Base-by-base conservation (phyloP, 2,113 vertebrate genomes). In the Paradoxurus hermaphroditus region DNA sequence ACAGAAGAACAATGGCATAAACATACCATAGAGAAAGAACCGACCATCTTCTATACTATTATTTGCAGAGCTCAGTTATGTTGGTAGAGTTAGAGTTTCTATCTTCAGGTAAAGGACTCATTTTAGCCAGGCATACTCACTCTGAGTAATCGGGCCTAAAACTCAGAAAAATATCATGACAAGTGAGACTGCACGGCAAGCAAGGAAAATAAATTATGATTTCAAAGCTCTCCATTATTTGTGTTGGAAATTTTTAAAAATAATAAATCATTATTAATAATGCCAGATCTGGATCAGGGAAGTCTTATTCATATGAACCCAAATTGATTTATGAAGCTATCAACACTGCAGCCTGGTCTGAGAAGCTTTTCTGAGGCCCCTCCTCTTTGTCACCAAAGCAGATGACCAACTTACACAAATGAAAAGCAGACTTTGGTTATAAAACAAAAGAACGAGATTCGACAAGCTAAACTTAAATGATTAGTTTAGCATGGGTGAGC, bases 311-410 rank as follows among this genome's bases (percentile, higher is more conserved):
- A 15, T 51, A 36, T 46, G 46, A 90, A 67, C 83, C 84, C 39
- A 73, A 73, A 83, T n/a, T 29, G 23, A 86, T 73, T 83, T 90
- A 95, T 78, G 83, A 92, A 90, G 27, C 11, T 92, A 94, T 94
- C 84, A 90, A 72, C 73, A 90, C 79, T 15, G 14, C 21, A 83
- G 27, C 25, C 29, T 78, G 41, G 29, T 34, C 44, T 51, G 39
- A 67, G 73, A 77, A 73, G 29, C 4, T 72, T 96, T 95, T 18
- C 41, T 51, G 62, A 70, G 12, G 15, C 31, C 51, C 16, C n/a
- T 46, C 75, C n/a, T 46, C 34, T 84, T 83, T 92, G 85, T 92
- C n/a, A 44, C 63, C 29, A 83, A 95, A 94, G 51, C 14, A 79
- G 29, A 82, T 68, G 79, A 53, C 51, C 83, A 56, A 53, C 21